A percentile compares a stretch with the other conserved stretches of the same genome.
Evolutionary conservation across 1,140 invertebrate species (phyloP).

Genomic region (Amphibalanus amphitrite): DNA sequence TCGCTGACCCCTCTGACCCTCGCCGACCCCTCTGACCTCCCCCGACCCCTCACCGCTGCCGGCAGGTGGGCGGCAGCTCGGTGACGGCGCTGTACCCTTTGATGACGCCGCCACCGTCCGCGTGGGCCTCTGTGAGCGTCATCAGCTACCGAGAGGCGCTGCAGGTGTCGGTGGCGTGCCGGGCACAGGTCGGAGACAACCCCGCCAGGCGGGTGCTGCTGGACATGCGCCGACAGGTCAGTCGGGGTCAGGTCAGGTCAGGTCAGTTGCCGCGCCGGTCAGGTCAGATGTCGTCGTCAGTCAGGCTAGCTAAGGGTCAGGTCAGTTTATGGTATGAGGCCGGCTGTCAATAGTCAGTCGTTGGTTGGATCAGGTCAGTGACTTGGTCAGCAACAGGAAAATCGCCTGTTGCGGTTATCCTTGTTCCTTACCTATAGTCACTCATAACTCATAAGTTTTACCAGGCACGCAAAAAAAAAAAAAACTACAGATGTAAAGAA

Average conservation of each 20-base stretch:
- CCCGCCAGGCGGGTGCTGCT: not conserved
- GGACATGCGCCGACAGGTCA: not conserved
- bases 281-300: not conserved
- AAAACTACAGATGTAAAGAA: too few species aligned
- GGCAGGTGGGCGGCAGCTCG: not conserved
- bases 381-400: too few species aligned
- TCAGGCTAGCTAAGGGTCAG: not conserved
- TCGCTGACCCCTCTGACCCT: too few species aligned
- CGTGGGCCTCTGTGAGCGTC: not conserved
- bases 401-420: too few species aligned
- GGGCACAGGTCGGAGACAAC: not conserved
- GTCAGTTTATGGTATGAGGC: not conserved
- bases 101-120: too few species aligned
- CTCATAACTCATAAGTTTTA: too few species aligned
- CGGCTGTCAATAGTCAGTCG: not conserved
- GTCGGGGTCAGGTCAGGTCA: not conserved
- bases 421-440: too few species aligned
- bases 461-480: too few species aligned
- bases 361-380: not conserved
- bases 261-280: not conserved
- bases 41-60: not conserved
- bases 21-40: too few species aligned
- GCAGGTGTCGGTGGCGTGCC: not conserved
- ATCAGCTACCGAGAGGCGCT: not conserved
- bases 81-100: slow-evolving; percentile 21